A percentile compares a stretch with the other conserved stretches of the same genome.
Evolutionary conservation across 2,113 vertebrate species (phyloP).

Genomic region (Rhinolophus ferrumequinum): DNA sequence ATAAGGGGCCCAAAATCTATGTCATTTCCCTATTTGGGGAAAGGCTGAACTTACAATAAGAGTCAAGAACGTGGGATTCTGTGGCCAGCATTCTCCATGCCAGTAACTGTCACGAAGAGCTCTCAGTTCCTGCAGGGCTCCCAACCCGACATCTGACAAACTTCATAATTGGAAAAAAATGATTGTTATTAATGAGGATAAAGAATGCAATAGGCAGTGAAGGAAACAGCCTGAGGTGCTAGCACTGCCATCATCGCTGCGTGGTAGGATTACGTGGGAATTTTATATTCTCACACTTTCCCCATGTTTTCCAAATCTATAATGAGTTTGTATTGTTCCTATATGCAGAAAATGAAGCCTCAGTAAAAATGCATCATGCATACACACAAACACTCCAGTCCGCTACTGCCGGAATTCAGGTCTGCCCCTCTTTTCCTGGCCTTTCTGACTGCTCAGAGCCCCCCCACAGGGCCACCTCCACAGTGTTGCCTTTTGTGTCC

Average conservation of each 20-base stretch:
- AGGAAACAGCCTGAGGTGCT: not conserved
- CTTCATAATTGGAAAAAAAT: not conserved
- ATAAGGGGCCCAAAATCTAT: not conserved
- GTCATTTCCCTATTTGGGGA: not conserved
- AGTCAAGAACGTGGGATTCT: fast-evolving
- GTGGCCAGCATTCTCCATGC: not conserved
- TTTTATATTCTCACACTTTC: not conserved
- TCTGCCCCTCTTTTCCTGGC: not conserved
- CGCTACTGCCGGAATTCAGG: not conserved
- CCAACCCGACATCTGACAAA: not conserved
- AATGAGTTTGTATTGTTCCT: not conserved
- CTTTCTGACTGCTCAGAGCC: not conserved
- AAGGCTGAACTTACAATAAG: not conserved
- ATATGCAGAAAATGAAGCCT: not conserved
- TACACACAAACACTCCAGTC: not conserved
- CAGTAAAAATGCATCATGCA: not conserved
- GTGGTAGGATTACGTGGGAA: too few species aligned
- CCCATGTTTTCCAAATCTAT: not conserved
- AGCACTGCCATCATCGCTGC: not conserved
- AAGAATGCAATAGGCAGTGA: not conserved
- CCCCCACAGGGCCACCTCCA: not conserved
- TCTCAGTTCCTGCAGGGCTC: not conserved
- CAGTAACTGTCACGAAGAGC: not conserved
- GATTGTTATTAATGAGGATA: too few species aligned
- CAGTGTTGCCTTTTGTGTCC: not conserved